Evolutionary conservation across 1,140 invertebrate genomes (phyloP).

Genomic region (Ostrea edulis): DNA sequence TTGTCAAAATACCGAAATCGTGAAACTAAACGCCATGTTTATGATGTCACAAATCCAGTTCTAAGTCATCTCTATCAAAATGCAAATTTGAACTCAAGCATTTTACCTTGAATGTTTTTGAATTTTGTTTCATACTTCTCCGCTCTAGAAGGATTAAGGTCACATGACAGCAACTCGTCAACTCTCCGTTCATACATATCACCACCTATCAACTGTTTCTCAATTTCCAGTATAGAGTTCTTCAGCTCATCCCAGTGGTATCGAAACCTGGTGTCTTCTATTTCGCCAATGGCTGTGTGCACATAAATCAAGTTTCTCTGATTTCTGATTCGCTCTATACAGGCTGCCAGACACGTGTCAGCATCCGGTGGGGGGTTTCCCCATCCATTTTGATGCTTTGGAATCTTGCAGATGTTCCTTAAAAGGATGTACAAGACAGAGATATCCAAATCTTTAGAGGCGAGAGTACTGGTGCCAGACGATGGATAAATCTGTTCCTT

Average conservation of each 20-base stretch:
- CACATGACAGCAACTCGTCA: background rate
- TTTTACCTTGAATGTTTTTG: background rate
- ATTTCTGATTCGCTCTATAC: constrained; percentile 11
- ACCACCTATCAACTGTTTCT: background rate
- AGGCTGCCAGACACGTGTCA: background rate
- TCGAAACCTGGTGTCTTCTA: background rate
- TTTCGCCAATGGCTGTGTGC: background rate
- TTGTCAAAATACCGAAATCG: no score
- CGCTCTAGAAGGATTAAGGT: background rate
- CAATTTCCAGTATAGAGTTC: background rate
- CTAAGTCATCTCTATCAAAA: no score
- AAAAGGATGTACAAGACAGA: constrained; percentile 11
- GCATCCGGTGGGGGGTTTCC: background rate
- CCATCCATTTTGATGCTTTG: background rate
- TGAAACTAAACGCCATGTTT: no score
- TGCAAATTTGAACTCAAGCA: background rate
- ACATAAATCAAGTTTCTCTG: background rate
- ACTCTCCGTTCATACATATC: background rate
- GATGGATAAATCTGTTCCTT: background rate
- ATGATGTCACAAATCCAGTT: no score
- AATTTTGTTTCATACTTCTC: background rate
- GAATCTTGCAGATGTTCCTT: constrained; percentile 18
- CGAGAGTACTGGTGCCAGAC: background rate
- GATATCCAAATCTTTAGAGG: constrained; percentile 4
- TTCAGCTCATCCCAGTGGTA: background rate